Evolutionary conservation across 2,113 vertebrate genomes (phyloP).

Genomic region (Arizona elegans): DNA sequence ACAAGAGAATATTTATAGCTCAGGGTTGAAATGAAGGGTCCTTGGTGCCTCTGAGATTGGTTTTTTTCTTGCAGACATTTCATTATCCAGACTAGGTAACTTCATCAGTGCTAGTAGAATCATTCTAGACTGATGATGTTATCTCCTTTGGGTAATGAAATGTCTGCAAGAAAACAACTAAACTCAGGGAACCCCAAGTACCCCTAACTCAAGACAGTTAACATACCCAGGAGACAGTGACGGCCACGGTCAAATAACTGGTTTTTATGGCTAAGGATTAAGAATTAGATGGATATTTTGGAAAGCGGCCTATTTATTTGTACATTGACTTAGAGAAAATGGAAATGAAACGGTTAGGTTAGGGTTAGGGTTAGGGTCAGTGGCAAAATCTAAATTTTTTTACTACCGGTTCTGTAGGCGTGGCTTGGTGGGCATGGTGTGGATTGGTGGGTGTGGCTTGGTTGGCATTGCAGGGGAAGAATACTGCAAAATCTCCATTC

Average conservation of each 20-base stretch:
- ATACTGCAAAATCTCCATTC: too few species aligned
- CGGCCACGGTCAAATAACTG: not conserved
- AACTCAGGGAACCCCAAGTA: not conserved
- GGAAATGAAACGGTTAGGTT: not conserved
- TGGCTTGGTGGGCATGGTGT: too few species aligned
- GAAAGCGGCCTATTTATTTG: not conserved
- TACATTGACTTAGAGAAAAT: not conserved
- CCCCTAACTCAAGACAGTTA: not conserved
- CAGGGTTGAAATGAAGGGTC: not conserved
- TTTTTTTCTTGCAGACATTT: not conserved
- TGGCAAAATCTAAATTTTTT: too few species aligned
- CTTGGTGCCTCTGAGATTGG: not conserved
- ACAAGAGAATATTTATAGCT: not conserved
- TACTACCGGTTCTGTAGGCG: too few species aligned
- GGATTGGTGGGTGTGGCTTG: too few species aligned
- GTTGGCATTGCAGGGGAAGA: too few species aligned
- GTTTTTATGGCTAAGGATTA: not conserved
- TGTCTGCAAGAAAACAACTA: not conserved
- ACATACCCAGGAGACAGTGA: not conserved
- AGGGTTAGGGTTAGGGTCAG: too few species aligned
- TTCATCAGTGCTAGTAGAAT: not conserved
- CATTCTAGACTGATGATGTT: not conserved
- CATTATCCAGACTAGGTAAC: not conserved
- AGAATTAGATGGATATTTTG: not conserved
- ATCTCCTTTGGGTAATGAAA: not conserved